Percentiles rank a stretch among this genome's conserved stretches.
Evolutionary conservation across 2,113 vertebrate species (phyloP).

Genomic region (Parotia lawesii): DNA sequence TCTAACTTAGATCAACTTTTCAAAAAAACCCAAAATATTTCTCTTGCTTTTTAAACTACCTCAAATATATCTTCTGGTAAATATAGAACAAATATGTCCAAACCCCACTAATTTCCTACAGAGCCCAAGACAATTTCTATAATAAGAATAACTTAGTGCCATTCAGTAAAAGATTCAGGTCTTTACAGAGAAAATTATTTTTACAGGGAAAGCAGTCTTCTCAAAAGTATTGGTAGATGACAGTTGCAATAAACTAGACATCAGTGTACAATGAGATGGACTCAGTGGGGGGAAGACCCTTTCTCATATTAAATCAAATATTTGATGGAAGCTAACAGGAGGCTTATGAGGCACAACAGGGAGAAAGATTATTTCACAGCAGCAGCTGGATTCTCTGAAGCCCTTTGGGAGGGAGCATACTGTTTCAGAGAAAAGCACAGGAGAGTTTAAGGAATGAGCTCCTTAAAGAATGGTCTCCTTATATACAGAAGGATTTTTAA

Average conservation of each 20-base stretch:
- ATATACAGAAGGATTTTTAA: background rate
- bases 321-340: background rate
- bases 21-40: background rate
- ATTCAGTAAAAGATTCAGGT: background rate
- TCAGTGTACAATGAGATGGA: background rate
- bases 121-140: background rate
- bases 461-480: background rate
- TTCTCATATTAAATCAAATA: background rate
- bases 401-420: background rate
- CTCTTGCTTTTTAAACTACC: background rate
- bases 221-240: background rate
- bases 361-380: background rate
- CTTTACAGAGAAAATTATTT: background rate
- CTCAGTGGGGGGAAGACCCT: background rate
- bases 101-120: background rate
- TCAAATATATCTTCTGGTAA: background rate
- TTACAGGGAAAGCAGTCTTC: background rate
- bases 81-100: background rate
- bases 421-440: background rate
- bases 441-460: background rate
- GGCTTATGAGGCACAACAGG: background rate
- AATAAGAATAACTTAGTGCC: background rate
- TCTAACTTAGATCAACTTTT: background rate
- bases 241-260: background rate
- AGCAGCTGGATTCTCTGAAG: background rate